Evolutionary conservation across 92 coral and sea anemone species (phyloP), one percentile per base, ranked within the genome.

Genomic region (Siderastrea radians): DNA sequence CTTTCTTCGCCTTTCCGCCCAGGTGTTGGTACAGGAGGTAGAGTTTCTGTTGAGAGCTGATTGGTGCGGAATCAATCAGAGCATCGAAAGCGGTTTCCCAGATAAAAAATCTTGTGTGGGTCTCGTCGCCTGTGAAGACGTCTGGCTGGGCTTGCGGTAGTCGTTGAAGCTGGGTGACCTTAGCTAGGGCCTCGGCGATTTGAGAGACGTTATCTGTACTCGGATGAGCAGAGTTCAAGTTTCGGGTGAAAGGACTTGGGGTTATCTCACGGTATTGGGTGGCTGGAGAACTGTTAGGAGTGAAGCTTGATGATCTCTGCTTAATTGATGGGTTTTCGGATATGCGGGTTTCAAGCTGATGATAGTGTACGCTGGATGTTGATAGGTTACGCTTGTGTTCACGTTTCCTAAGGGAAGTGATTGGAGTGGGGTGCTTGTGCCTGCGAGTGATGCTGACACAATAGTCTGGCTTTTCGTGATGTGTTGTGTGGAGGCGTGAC

Each of bases 51-150:
- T 85, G 84, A 0, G 93, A 61, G 87, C 88, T 80, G 53, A 87
- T 50, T 5, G 85, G 95, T 61, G 90, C 89, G 53, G 95, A 89
- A 60, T 89, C 93, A 26, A 93, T 83, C 46, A 91, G 86, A 11
- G 93, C 93, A 71, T 94, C 92, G 68, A 94, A 94, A 19, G 95
- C 92, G 2, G 93, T 91, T 70, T 89, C 93, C 93, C 97, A 94
- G 52, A 90, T 78, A 55, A 87, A 93, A 84, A 90, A 90, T 50
- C 53, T 93, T 3, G 90, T 93, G 71, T 93, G 94, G 3, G 85
- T 60, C 52, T 93, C 92, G 4, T 90, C 84, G 0, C 96, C 94
- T 4, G 69, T 83, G 83, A 82, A 93, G 45, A 93, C 72, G 67
- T 83, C 93, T 51, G 94, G 90, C 51, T 93, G 90, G 68, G 92